Base-by-base conservation (phyloP, 2,113 vertebrate species). In the Phaethornis superciliosus region DNA sequence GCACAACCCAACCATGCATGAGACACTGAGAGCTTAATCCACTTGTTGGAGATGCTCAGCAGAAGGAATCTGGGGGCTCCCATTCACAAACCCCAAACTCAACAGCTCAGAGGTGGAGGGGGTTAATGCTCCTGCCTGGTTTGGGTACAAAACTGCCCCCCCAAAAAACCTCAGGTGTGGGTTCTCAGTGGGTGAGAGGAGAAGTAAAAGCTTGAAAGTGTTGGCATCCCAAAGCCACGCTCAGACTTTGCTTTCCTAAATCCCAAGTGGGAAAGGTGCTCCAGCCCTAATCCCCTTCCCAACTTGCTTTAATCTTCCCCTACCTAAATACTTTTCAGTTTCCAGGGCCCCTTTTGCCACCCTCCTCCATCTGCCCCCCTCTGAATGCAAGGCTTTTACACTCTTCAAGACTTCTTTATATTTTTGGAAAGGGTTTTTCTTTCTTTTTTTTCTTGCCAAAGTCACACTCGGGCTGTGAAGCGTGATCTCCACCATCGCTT, bases 331-430 rank as follows among this genome's bases (percentile, higher is more conserved):
- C 68, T 46, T 27, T 5, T 2, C 10, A 30, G 40, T 77, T 58
- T 49, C 80, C 56, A 44, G 80, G 83, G 9, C 84, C 84, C 69
- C 83, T 81, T 68, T 67, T 51, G 77, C 52, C 94, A 28, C 71
- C 84, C 91, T 55, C 88, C 67, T 14, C 33, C 26, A 33, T 68
- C 91, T 68, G 40, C 64, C 87, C 81, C 81, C 27, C 78, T 85
- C 92, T 87, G 86, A 85, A 83, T 65, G 78, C 81, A 70, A 68
- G 77, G 51, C 77, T 94, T 91, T 93, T 47, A 89, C 51, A 32
- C 77, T 83, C 74, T 72, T 72, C 79, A 81, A 92, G 47, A 11
- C 81, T 65, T 74, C 69, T 92, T 86, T 74, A 44, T 47, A 21
- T 68, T 69, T 67, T 17, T 70, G 72, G 82, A 91, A 83, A 71